Evolutionary conservation across 2,888 invertebrate genomes (phyloP), one percentile per base, ranked within the genome.

Genomic region (Lepetodrilus schrolli): DNA sequence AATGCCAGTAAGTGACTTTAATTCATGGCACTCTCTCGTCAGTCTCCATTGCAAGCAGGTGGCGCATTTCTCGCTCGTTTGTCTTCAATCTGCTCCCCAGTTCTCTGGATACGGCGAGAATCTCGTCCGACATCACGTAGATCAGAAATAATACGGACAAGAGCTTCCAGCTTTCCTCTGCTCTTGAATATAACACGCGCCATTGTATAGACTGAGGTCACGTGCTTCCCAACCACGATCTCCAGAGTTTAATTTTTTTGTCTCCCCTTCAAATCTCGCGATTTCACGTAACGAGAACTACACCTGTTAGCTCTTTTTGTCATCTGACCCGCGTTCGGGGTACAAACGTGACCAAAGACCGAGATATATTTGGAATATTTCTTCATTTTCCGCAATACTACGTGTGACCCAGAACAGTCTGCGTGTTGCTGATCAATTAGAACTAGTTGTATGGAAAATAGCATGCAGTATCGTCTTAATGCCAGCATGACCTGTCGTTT

Each of bases 321-420:
- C 17, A 30, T 17, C 10, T 58, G 58, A 58, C 58, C 58, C 21
- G 30, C 10, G 30, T 17, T 34, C 30, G 17, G 26, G 30, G 58
- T 30, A 58, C 58, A 30, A 30, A 58, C 58, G 58, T 58, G 58
- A 58, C 58, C 13, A 13, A 13, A 13, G 58, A 58, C 26, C 30
- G 30, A 58, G 58, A 58, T 34, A 30, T 26, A n/a, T 58, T 58
- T 58, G 26, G 58, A 8, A n/a, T 30, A 58, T 58, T 23, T 58
- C 58, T 58, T 58, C 30, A 58, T 58, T 58, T 58, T 58, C 58
- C 58, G 58, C 58, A 58, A 58, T 58, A 23, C 30, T 58, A 58
- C 58, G 58, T 58, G 58, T 34, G 58, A 30, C 34, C 17, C 13
- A 30, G 17, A 17, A 8, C 58, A 13, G 30, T 26, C 58, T 34